Conservation (phyloP, 1,140 invertebrate species). For the Drosophila nigrodunni region DNA sequence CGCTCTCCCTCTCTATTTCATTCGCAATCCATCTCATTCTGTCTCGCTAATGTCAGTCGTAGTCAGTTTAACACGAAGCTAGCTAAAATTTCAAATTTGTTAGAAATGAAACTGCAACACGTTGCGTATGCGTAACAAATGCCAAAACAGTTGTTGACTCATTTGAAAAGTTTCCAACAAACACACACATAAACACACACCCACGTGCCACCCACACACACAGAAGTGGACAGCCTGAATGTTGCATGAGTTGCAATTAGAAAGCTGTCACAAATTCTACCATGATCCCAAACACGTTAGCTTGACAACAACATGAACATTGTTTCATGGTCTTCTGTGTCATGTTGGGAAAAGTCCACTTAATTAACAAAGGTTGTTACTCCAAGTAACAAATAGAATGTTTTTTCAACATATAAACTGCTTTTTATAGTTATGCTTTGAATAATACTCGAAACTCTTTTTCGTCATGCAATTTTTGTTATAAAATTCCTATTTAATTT, state of each 20-base stretch:
- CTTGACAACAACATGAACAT: slow-evolving; percentile 5
- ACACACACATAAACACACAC: not conserved
- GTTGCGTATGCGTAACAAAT: slow-evolving; percentile 49
- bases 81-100: slow-evolving; percentile 31
- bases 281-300: slow-evolving; percentile 16
- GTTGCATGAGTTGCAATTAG: slow-evolving; percentile 54
- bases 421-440: too few relatives aligned
- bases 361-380: slow-evolving; percentile 7
- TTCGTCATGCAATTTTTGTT: not conserved
- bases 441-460: not conserved
- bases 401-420: not conserved
- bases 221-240: slow-evolving; percentile 18
- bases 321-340: not conserved
- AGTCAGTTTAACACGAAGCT: not conserved
- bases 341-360: slow-evolving; percentile 1
- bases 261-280: slow-evolving; percentile 33
- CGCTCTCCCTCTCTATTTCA: not conserved
- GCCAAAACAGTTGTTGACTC: slow-evolving; percentile 43
- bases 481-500: too few relatives aligned
- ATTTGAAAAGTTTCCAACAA: slow-evolving; percentile 25
- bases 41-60: not conserved
- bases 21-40: not conserved
- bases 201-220: not conserved
- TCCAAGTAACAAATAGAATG: not conserved
- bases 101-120: slow-evolving; percentile 19